These are phyloP conservation scores for Andrena praecox DNA, from an alignment of 2,888 invertebrate genomes.

Conservation along the genomic window DNA sequence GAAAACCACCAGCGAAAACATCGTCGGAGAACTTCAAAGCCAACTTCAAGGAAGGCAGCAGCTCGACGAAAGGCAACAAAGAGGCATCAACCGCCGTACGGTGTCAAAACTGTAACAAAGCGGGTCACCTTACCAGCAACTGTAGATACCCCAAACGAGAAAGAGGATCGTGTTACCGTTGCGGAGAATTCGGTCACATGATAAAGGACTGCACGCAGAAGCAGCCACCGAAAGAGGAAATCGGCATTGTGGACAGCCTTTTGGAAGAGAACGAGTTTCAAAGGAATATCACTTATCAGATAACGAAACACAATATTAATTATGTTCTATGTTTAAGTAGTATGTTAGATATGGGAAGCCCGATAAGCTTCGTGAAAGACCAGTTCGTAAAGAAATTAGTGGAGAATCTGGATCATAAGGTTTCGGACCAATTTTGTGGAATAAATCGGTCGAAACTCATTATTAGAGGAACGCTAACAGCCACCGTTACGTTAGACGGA, in stretches of 20 bases:
- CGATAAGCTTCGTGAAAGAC: constrained; percentile 17
- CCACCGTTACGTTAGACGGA: background rate
- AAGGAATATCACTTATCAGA: background rate
- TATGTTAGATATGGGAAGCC: constrained; percentile 17
- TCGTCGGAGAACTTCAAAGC: background rate
- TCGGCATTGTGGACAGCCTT: background rate
- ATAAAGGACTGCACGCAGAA: background rate
- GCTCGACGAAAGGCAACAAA: background rate
- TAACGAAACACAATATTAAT: background rate
- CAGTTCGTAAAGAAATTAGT: background rate
- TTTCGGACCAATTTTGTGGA: background rate
- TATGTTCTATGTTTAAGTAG: background rate
- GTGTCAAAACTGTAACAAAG: background rate
- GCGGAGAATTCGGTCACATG: background rate
- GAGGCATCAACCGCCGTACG: background rate
- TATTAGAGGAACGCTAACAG: background rate
- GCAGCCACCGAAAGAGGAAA: background rate
- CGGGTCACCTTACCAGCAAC: background rate
- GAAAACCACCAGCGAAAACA: background rate
- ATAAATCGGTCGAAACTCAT: background rate
- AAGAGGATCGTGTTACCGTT: background rate
- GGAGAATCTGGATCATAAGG: background rate
- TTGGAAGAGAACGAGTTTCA: background rate
- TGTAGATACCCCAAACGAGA: background rate
- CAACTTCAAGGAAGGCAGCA: background rate